Percentiles rank a stretch among this genome's conserved stretches.
phyloP scores from a whole-genome alignment of 2,113 vertebrate species.

The Mormyrus iriodes region DNA sequence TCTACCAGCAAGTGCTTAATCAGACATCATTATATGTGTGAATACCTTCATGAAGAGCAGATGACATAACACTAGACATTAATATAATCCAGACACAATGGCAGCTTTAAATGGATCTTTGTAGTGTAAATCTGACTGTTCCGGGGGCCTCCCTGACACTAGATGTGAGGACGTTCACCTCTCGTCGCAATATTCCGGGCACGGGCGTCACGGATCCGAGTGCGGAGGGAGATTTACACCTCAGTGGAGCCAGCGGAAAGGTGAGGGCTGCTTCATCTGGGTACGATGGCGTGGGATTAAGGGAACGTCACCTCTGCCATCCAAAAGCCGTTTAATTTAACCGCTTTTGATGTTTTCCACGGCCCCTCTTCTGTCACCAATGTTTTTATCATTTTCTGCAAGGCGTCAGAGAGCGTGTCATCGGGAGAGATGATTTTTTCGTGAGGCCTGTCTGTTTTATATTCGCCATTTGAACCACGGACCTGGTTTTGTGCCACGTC shows the following conservation, averaged over 20 bases:
- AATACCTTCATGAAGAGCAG: constrained; percentile 9
- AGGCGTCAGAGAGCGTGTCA: background rate
- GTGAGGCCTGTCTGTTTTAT: background rate
- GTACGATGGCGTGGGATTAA: background rate
- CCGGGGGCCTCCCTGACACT: constrained; percentile 50
- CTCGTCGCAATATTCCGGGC: constrained; percentile 54
- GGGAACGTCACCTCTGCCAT: background rate
- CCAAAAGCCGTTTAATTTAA: background rate
- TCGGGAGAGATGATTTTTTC: background rate
- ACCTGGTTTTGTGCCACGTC: background rate
- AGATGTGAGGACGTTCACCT: constrained; percentile 53
- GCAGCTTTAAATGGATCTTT: constrained; percentile 52
- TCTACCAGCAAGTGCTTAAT: constrained; percentile 54
- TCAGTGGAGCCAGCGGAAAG: background rate
- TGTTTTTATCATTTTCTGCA: background rate
- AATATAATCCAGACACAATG: constrained; percentile 62
- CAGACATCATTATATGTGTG: constrained; percentile 53
- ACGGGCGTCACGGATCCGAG: constrained; percentile 4
- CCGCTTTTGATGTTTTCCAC: background rate
- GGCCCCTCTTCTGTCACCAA: background rate
- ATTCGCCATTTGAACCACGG: background rate
- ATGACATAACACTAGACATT: constrained; percentile 36
- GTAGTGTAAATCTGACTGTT: constrained; percentile 49
- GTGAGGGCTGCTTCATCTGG: background rate
- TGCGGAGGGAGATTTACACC: constrained; percentile 6